A percentile compares a stretch with the other conserved stretches of the same genome.
phyloP scores from a whole-genome alignment of 2,888 invertebrate species.

The Thera obeliscata region DNA sequence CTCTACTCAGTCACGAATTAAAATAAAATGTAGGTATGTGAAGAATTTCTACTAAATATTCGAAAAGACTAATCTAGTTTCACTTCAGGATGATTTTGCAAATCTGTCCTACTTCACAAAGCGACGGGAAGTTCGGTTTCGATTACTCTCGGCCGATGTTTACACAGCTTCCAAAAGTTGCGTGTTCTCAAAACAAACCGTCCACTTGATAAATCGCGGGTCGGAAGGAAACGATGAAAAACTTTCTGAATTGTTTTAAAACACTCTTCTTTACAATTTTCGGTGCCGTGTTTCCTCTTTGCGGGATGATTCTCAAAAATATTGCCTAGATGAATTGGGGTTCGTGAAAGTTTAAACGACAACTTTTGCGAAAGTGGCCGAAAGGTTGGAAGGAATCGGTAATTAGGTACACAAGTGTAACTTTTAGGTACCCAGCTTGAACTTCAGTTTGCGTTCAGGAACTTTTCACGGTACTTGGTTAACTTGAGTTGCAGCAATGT shows the following conservation, averaged over 20 bases:
- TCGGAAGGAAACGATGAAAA: constrained; percentile 64
- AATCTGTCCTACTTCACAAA: background rate
- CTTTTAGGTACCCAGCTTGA: constrained; percentile 18
- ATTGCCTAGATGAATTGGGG: constrained; percentile 64
- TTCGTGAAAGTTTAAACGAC: constrained; percentile 56
- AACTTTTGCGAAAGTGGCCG: constrained; percentile 56
- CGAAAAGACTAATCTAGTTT: background rate
- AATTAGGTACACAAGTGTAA: constrained; percentile 64
- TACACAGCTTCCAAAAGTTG: constrained; percentile 33
- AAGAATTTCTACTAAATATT: too few relatives aligned
- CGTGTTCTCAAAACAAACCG: constrained; percentile 45
- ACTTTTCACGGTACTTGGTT: constrained; percentile 17
- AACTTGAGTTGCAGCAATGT: constrained; percentile 9
- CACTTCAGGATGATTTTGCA: background rate
- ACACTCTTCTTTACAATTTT: constrained; percentile 68
- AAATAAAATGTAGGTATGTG: too few relatives aligned
- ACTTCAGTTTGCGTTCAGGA: constrained; percentile 7
- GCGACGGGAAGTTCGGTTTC: constrained; percentile 13
- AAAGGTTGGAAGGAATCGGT: constrained; percentile 66
- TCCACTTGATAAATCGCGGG: constrained; percentile 63
- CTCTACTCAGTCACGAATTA: too few relatives aligned
- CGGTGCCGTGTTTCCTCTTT: constrained; percentile 65
- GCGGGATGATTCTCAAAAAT: constrained; percentile 59
- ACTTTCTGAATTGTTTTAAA: constrained; percentile 68
- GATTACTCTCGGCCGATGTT: constrained; percentile 23